Conservation (phyloP, 2,113 vertebrate genomes). For the Dryoscopus gambensis region DNA sequence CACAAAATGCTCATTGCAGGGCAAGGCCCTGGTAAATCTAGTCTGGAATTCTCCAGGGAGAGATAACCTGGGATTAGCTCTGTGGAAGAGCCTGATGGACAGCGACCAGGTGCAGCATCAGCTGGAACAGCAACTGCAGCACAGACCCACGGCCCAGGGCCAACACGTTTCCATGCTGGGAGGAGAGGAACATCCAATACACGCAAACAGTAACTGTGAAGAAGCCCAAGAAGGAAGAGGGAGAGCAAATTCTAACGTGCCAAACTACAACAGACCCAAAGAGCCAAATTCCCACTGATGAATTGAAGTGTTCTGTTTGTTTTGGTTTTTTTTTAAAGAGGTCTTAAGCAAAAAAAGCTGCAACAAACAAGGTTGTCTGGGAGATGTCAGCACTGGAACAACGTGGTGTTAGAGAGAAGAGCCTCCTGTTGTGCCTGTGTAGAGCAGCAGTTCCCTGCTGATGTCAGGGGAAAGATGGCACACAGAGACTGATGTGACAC, state of each 20-base stretch:
- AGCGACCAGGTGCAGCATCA: constrained; percentile 34
- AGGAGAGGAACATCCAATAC: neutral
- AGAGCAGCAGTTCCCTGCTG: neutral
- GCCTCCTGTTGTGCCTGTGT: neutral
- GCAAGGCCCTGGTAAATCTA: neutral
- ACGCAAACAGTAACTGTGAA: neutral
- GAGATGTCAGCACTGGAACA: neutral
- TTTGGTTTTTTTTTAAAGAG: neutral
- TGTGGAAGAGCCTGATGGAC: neutral
- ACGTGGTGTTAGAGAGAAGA: neutral
- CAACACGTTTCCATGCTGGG: neutral
- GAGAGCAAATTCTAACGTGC: neutral
- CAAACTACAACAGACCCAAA: neutral
- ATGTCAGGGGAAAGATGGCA: neutral
- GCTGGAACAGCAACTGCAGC: constrained; percentile 28
- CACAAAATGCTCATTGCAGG: neutral
- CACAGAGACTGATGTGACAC: neutral
- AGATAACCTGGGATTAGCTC: neutral
- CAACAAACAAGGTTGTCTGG: neutral
- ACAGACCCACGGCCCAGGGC: neutral
- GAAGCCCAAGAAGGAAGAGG: neutral
- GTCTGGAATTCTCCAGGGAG: neutral
- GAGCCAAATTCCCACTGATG: neutral
- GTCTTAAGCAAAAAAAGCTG: neutral
- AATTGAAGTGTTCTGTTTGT: neutral